Percentiles rank a stretch among this genome's conserved stretches.
These are phyloP conservation scores for Sphenopsis melanotis DNA, from an alignment of 2,797 vertebrate genomes.

Conservation along the genomic window DNA sequence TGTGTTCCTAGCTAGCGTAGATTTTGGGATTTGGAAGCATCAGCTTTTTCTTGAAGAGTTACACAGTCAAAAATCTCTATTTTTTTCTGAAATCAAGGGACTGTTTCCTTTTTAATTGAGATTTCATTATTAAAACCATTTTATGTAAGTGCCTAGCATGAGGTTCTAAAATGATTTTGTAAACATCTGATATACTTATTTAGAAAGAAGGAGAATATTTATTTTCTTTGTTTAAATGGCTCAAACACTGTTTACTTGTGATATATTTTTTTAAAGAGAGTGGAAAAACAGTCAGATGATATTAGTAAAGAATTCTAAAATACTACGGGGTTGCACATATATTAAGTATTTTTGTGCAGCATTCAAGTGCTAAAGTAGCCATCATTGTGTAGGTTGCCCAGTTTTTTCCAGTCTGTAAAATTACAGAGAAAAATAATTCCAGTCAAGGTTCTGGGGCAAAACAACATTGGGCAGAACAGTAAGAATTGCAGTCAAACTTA, in stretches of 20 bases:
- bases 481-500: neutral
- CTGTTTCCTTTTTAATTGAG: neutral
- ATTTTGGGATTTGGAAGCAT: neutral
- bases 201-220: neutral
- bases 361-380: neutral
- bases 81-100: neutral
- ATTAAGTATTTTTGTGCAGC: neutral
- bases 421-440: neutral
- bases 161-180: neutral
- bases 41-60: neutral
- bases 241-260: neutral
- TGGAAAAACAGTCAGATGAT: neutral
- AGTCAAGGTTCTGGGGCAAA: neutral
- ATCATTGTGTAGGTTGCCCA: neutral
- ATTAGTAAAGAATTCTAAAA: neutral
- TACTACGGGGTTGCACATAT: neutral
- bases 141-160: neutral
- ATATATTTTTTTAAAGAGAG: neutral
- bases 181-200: neutral
- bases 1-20: neutral
- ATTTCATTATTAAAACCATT: neutral
- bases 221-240: neutral
- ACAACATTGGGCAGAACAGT: neutral
- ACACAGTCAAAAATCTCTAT: neutral
- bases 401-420: neutral